Conservation (phyloP, 2,888 invertebrate species). For the Lithophane socia region DNA sequence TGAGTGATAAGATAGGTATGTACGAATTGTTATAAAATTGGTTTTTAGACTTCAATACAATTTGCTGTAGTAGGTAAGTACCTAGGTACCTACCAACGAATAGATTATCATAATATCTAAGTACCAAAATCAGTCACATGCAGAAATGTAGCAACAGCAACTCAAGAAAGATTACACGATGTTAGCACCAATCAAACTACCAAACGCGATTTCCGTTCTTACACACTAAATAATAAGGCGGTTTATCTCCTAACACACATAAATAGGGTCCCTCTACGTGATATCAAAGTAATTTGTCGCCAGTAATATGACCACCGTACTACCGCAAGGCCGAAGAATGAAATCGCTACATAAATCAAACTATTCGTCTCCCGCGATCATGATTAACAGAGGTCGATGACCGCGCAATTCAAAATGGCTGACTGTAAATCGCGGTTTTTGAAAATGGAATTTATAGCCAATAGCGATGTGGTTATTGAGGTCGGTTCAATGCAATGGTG, state of each 20-base stretch:
- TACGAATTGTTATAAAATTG: slow-evolving; percentile 5
- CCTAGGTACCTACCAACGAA: background rate
- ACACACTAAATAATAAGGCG: slow-evolving; percentile 19
- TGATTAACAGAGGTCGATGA: slow-evolving; percentile 64
- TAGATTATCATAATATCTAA: background rate
- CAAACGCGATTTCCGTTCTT: slow-evolving; percentile 33
- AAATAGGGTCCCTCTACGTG: slow-evolving; percentile 53
- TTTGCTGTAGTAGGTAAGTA: no score
- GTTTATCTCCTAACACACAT: slow-evolving; percentile 30
- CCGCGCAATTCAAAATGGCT: slow-evolving; percentile 66
- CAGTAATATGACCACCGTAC: slow-evolving; percentile 46
- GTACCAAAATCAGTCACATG: slow-evolving; percentile 3
- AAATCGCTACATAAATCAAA: slow-evolving; percentile 63
- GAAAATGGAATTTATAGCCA: slow-evolving; percentile 62
- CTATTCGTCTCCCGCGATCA: slow-evolving; percentile 60
- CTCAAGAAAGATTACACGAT: slow-evolving; percentile 30
- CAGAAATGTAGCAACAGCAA: slow-evolving; percentile 34
- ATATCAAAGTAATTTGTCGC: slow-evolving; percentile 60
- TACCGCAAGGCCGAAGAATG: slow-evolving; percentile 63
- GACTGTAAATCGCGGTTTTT: slow-evolving; percentile 65
- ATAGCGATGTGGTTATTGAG: slow-evolving; percentile 42
- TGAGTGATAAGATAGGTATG: slow-evolving; percentile 29
- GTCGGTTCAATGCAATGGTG: slow-evolving; percentile 26
- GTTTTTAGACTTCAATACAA: slow-evolving; percentile 1
- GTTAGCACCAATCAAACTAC: slow-evolving; percentile 38